Conservation (phyloP, 2,888 invertebrate species). For the Theretra japonica region DNA sequence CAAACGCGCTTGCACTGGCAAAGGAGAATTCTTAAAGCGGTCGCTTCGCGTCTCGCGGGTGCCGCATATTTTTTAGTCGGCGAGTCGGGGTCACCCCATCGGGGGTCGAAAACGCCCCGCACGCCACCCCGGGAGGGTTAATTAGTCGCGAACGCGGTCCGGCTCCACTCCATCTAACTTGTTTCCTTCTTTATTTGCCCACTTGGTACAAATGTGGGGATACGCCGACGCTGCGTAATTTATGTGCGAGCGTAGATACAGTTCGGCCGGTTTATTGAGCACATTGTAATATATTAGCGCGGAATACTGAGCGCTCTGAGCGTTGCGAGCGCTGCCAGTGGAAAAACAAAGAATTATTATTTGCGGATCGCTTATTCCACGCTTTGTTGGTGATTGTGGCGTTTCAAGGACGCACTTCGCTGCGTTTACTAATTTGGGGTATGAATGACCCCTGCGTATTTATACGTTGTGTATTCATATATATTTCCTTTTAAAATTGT, state of each 20-base stretch:
- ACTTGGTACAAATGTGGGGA: slow-evolving; percentile 81
- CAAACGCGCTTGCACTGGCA: slow-evolving; percentile 35
- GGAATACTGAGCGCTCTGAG: neutral
- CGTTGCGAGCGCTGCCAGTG: slow-evolving; percentile 9
- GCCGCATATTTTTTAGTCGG: slow-evolving; percentile 75
- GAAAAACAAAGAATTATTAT: slow-evolving; percentile 25
- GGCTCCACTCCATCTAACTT: slow-evolving; percentile 81
- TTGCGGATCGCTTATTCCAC: slow-evolving; percentile 13
- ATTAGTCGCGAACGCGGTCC: slow-evolving; percentile 83
- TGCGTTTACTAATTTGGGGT: neutral
- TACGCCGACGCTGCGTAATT: slow-evolving; percentile 45
- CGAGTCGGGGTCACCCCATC: slow-evolving; percentile 44
- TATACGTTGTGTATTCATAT: neutral
- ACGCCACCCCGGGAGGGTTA: slow-evolving; percentile 67
- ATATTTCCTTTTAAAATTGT: neutral
- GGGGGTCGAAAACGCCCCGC: slow-evolving; percentile 52
- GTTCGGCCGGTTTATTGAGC: slow-evolving; percentile 28
- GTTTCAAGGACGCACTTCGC: slow-evolving; percentile 9
- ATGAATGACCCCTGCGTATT: slow-evolving; percentile 3
- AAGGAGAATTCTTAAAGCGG: slow-evolving; percentile 63
- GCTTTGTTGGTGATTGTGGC: slow-evolving; percentile 2
- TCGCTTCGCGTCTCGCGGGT: slow-evolving; percentile 64
- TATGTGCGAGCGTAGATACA: slow-evolving; percentile 28
- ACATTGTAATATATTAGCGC: slow-evolving; percentile 27
- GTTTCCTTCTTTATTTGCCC: slow-evolving; percentile 83